These are phyloP conservation scores for Hemaris fuciformis DNA, from an alignment of 2,888 invertebrate species.

Conservation along the genomic window DNA sequence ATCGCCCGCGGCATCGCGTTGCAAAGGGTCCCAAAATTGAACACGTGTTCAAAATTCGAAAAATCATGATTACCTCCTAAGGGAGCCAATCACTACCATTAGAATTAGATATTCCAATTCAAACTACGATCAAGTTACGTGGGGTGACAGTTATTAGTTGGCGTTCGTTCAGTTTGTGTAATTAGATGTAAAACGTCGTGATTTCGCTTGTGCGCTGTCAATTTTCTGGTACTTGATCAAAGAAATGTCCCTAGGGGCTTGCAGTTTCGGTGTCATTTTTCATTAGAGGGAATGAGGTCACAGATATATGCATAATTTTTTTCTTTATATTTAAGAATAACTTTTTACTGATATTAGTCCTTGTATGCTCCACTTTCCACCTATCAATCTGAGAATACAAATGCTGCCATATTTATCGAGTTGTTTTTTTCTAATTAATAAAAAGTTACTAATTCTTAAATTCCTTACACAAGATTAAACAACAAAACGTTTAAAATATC, in stretches of 20 bases:
- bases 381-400: too few species aligned
- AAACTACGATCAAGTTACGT: slow-evolving; percentile 72
- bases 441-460: not conserved
- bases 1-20: slow-evolving; percentile 59
- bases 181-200: slow-evolving; percentile 28
- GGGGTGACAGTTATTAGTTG: slow-evolving; percentile 56
- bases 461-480: not conserved
- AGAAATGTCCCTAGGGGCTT: slow-evolving; percentile 14
- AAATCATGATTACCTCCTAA: slow-evolving; percentile 78
- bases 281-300: not conserved
- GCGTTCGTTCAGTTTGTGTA: slow-evolving; percentile 33
- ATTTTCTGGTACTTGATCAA: slow-evolving; percentile 29
- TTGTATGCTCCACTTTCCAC: too few species aligned
- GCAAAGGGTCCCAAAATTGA: slow-evolving; percentile 69
- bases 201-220: slow-evolving; percentile 17
- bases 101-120: slow-evolving; percentile 78
- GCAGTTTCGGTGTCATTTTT: not conserved
- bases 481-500: not conserved
- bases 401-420: too few species aligned
- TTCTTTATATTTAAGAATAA: too few species aligned
- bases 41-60: slow-evolving; percentile 77
- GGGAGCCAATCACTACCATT: slow-evolving; percentile 79
- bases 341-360: too few species aligned
- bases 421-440: too few species aligned
- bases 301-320: not conserved